phyloP scores from a whole-genome alignment of 2,888 invertebrate species.

The Podabrus alpinus region DNA sequence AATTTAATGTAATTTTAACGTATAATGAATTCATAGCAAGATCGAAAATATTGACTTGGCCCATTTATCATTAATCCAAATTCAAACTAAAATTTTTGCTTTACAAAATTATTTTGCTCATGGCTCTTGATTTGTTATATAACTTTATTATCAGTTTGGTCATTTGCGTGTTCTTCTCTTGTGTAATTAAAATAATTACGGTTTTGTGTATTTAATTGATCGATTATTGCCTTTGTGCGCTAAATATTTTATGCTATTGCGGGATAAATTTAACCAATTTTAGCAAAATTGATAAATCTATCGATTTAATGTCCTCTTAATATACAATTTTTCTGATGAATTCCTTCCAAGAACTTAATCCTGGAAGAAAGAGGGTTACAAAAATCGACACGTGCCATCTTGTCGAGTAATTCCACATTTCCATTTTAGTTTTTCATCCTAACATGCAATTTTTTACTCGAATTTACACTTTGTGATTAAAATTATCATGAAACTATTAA shows the following conservation, averaged over 20 bases:
- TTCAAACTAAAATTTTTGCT: no score
- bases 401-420: neutral
- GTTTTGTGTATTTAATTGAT: neutral
- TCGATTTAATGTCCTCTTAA: neutral
- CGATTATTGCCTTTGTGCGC: neutral
- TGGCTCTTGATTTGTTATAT: no score
- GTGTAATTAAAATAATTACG: no score
- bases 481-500: no score
- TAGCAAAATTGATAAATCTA: neutral
- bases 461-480: neutral
- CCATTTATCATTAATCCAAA: no score
- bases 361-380: neutral
- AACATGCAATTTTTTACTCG: neutral
- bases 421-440: neutral
- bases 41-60: no score
- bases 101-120: no score
- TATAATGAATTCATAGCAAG: no score
- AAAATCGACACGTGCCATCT: neutral
- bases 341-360: neutral
- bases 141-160: no score
- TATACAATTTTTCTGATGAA: neutral
- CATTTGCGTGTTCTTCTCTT: neutral
- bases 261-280: neutral
- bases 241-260: neutral
- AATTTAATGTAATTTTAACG: no score